phyloP scores from a whole-genome alignment of 2,797 vertebrate genomes.

The Leucoraja ocellata region DNA sequence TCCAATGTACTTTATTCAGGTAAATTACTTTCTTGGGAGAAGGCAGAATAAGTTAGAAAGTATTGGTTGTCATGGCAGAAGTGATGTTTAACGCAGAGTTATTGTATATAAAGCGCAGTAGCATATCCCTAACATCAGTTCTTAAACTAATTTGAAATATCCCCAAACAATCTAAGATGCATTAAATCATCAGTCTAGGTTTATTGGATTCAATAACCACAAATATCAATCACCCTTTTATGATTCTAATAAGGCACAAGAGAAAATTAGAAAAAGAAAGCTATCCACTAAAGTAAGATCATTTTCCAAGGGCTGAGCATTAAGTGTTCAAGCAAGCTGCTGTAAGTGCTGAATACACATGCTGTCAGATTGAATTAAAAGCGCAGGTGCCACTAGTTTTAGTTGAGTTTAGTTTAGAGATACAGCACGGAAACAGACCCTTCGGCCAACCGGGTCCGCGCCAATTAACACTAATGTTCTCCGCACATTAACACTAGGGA shows the following conservation, averaged over 20 bases:
- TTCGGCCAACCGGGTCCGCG: too few species aligned
- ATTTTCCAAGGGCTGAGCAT: neutral
- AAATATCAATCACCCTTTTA: neutral
- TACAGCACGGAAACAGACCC: too few species aligned
- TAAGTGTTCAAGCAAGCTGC: neutral
- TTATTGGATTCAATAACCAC: neutral
- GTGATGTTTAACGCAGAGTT: neutral
- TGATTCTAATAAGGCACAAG: neutral
- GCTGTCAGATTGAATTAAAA: slow-evolving; percentile 15
- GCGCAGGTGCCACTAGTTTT: neutral
- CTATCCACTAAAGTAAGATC: neutral
- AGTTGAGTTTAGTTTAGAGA: too few species aligned
- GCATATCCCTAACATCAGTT: neutral
- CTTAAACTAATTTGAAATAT: slow-evolving; percentile 17
- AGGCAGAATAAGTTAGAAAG: neutral
- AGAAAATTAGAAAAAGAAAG: neutral
- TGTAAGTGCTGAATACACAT: neutral
- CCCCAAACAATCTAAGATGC: neutral
- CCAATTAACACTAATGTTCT: too few species aligned
- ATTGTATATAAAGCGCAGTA: neutral
- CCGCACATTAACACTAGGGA: too few species aligned
- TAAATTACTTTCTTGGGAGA: neutral
- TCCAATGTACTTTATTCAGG: neutral
- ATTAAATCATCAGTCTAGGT: neutral
- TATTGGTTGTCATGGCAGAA: neutral